A percentile compares a stretch with the other conserved stretches of the same genome.
These are phyloP conservation scores for Metridium senile DNA, from an alignment of 92 coral and sea anemone species.

Conservation along the genomic window DNA sequence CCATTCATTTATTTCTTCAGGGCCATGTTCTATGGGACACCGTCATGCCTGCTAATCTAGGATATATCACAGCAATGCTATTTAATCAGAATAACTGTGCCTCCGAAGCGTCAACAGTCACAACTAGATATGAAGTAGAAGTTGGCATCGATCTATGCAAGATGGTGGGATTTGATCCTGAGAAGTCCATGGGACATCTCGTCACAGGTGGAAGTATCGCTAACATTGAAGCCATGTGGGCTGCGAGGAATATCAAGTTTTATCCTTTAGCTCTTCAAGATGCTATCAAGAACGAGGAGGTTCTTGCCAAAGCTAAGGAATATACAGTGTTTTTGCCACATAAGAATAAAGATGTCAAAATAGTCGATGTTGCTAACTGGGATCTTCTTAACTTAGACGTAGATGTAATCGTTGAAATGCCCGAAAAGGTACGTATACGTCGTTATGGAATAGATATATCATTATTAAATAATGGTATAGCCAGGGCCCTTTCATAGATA, in stretches of 20 bases:
- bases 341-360: constrained; percentile 31
- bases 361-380: constrained; percentile 68
- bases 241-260: constrained; percentile 83
- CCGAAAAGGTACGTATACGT: constrained; percentile 47
- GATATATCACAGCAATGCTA: constrained; percentile 74
- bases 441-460: too few species aligned
- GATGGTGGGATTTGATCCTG: constrained; percentile 86
- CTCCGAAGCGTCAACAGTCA: constrained; percentile 66
- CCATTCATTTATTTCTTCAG: constrained; percentile 25
- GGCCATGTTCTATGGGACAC: constrained; percentile 89
- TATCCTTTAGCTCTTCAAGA: constrained; percentile 71
- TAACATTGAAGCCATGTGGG: constrained; percentile 94
- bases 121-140: constrained; percentile 72
- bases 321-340: constrained; percentile 62
- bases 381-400: constrained; percentile 83
- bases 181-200: constrained; percentile 64
- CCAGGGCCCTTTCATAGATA: too few species aligned
- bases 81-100: constrained; percentile 89
- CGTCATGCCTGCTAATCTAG: constrained; percentile 81
- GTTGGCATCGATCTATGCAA: constrained; percentile 76
- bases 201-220: constrained; percentile 80
- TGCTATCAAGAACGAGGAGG: constrained; percentile 67
- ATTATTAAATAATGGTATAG: too few species aligned
- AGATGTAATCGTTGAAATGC: constrained; percentile 64
- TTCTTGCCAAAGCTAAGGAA: constrained; percentile 50